Base-by-base conservation (phyloP, 2,113 vertebrate species). In the Brienomyrus brachyistius region DNA sequence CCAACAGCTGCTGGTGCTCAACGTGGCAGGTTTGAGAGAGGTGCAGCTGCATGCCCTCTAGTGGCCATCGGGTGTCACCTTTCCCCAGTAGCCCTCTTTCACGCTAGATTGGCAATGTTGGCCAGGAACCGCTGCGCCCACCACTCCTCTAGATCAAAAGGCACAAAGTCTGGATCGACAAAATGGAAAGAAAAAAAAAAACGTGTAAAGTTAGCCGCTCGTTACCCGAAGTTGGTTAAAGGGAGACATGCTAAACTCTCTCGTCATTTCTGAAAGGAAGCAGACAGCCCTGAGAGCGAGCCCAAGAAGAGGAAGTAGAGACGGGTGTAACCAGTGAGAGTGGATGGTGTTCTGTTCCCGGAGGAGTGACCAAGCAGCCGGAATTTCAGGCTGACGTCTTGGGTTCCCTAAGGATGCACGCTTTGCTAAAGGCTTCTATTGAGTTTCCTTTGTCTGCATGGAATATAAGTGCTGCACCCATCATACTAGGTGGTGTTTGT, bases 141-240 rank as follows among this genome's bases (percentile, higher is more conserved):
- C 97, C 98, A 99, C 52, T 99, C 98, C 17, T 99, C 98, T 91
- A 99, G 95, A 93, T 99, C 98, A 0, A 99, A 96, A 45, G 98
- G 97, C 91, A 98, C 96, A 0, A 99, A 99, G 91, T 95, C 98
- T 99, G 94, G 96, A 93, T 86, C 80, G 86, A 92, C 4, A 17
- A 54, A 27, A 70, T 21, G 5, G 2, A 27, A 62, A 66, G 23
- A 23, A 48, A 19, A 31, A 40, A 19, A 43, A 40, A 0, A 23
- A 13, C 52, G 7, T 50, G 21, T 10, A 17, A 4, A 17, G 10
- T 8, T 40, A 31, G 31, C 27, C 31, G 15, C 13, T 31, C 70
- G 70, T 31, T 31, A 35, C 6, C 6, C 27, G 4, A 74, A 35
- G 66, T 13, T 10, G 0, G 11, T 77, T 6, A 77, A 56, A 56